These are phyloP conservation scores for Holothuria glaberrima DNA, from an alignment of 35 echinoderm and acorn worm species.

Conservation along the genomic window DNA sequence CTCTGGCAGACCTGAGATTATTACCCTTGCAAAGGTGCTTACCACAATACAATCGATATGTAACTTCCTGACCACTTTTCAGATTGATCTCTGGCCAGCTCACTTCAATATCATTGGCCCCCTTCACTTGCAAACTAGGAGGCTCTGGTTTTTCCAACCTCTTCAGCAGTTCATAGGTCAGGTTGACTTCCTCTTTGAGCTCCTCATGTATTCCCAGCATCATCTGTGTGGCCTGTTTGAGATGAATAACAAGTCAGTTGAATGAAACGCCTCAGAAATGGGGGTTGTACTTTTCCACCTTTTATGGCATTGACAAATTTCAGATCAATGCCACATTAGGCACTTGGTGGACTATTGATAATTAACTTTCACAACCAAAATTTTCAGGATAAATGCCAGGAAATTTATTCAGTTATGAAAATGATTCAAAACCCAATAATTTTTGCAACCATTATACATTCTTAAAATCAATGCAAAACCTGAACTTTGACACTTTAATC, in stretches of 20 bases:
- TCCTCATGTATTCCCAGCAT: constrained; percentile 64
- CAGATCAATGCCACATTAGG: no score
- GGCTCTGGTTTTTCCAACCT: constrained; percentile 78
- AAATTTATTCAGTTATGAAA: no score
- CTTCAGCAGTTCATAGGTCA: constrained; percentile 86
- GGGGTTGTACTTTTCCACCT: no score
- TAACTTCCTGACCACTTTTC: constrained; percentile 71
- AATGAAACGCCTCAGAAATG: background rate
- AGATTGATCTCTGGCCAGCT: constrained; percentile 65
- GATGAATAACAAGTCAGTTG: background rate
- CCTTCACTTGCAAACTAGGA: constrained; percentile 85
- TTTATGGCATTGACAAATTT: no score
- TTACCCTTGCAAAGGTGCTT: background rate
- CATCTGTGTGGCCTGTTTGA: constrained; percentile 32
- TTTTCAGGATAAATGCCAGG: no score
- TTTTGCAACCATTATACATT: no score
- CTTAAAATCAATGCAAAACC: no score
- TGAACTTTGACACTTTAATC: no score
- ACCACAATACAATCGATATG: constrained; percentile 82
- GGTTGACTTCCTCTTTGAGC: constrained; percentile 81
- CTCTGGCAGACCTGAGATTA: no score
- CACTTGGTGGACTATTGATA: no score
- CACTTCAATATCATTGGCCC: constrained; percentile 65
- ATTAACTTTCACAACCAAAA: no score
- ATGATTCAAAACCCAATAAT: no score